Evolutionary conservation across 2,113 vertebrate genomes (phyloP).

Genomic region (Felis chaus): DNA sequence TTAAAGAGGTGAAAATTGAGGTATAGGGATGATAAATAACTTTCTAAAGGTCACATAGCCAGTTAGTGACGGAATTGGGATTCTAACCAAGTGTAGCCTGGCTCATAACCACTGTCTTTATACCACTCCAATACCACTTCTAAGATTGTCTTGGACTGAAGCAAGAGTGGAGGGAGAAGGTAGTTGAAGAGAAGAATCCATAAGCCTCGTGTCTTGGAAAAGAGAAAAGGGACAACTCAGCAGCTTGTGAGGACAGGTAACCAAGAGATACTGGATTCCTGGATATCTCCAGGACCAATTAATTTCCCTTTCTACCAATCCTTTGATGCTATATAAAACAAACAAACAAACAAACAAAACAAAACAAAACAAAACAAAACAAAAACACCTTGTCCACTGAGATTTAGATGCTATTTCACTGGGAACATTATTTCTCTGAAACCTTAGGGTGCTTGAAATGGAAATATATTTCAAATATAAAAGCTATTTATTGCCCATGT

Average conservation of each 20-base stretch:
- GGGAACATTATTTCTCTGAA: background rate
- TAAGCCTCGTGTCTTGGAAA: background rate
- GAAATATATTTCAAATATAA: background rate
- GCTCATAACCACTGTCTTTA: background rate
- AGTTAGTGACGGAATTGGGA: background rate
- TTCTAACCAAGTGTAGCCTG: background rate
- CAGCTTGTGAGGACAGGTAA: background rate
- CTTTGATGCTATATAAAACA: background rate
- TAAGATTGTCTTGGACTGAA: background rate
- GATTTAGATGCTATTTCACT: background rate
- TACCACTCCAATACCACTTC: background rate
- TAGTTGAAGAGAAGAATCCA: background rate
- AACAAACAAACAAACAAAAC: too few species aligned
- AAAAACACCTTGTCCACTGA: background rate
- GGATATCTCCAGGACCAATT: background rate
- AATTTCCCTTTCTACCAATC: background rate
- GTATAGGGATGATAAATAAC: background rate
- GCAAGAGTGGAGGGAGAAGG: background rate
- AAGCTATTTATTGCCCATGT: background rate
- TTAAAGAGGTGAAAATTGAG: background rate
- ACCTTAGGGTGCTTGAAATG: background rate
- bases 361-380: too few species aligned
- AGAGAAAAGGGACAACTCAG: background rate
- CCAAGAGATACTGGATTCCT: background rate
- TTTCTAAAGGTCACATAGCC: background rate